A percentile compares a stretch with the other conserved stretches of the same genome.
These are phyloP conservation scores for Phoxinus dragarum DNA, from an alignment of 2,797 vertebrate species.

Conservation along the genomic window DNA sequence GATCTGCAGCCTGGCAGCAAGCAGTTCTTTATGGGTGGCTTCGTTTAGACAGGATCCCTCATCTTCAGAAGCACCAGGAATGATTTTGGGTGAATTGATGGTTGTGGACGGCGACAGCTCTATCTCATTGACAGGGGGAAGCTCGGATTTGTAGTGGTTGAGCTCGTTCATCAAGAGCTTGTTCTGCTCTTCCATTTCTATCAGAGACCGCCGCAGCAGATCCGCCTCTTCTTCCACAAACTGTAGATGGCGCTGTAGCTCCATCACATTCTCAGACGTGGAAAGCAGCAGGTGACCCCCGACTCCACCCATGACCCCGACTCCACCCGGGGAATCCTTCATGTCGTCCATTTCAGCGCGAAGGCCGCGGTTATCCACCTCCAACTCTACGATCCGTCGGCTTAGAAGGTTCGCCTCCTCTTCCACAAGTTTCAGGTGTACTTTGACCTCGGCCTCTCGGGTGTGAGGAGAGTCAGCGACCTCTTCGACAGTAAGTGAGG, in stretches of 20 bases:
- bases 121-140: constrained; percentile 78
- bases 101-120: constrained; percentile 32
- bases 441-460: constrained; percentile 91
- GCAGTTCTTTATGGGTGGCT: constrained; percentile 85
- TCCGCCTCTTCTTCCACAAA: constrained; percentile 99
- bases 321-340: constrained; percentile 83
- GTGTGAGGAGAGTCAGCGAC: constrained; percentile 92
- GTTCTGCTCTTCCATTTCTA: constrained; percentile 98
- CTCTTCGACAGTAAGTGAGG: constrained; percentile 90
- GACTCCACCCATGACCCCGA: constrained; percentile 72
- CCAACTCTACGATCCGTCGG: constrained; percentile 94
- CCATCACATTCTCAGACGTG: constrained; percentile 87
- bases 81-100: constrained; percentile 56
- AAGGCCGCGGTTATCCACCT: constrained; percentile 96
- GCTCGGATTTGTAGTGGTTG: constrained; percentile 92
- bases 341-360: constrained; percentile 96
- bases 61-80: constrained; percentile 79
- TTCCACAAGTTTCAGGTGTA: constrained; percentile 95
- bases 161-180: constrained; percentile 95
- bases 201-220: constrained; percentile 90
- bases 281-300: constrained; percentile 71
- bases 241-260: constrained; percentile 94
- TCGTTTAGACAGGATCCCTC: constrained; percentile 86
- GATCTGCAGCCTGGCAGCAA: constrained; percentile 89
- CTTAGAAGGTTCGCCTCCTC: constrained; percentile 98